Conservation (phyloP, 2,888 invertebrate genomes). For the Protophormia terraenovae region DNA sequence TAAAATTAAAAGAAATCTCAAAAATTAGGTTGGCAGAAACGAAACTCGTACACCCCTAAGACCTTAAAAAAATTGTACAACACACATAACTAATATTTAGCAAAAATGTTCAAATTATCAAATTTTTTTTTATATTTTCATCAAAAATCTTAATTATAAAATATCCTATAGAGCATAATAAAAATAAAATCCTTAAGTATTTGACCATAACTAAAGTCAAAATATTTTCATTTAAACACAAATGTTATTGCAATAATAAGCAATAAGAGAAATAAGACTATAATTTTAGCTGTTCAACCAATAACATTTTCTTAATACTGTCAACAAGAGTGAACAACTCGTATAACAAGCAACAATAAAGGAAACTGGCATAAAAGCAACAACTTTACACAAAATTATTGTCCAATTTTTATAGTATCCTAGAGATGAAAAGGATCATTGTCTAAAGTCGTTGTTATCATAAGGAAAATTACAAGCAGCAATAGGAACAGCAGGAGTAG, state of each 20-base stretch:
- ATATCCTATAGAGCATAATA: not conserved
- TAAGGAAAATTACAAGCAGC: not conserved
- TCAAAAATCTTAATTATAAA: conserved; percentile 13
- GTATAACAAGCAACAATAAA: conserved; percentile 5
- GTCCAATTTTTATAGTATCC: conserved; percentile 10
- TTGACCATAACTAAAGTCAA: conserved; percentile 6
- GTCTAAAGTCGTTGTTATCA: conserved; percentile 13
- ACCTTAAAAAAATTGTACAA: too few species aligned
- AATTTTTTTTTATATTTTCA: not conserved
- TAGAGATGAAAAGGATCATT: conserved; percentile 6
- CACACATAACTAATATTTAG: not conserved
- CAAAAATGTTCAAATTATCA: not conserved
- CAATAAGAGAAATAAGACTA: not conserved
- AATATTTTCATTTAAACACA: conserved; percentile 34
- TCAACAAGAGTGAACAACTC: conserved; percentile 24
- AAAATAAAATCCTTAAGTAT: conserved; percentile 7
- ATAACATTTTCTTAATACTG: conserved; percentile 12
- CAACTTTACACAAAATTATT: conserved; percentile 12
- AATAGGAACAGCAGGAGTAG: not conserved
- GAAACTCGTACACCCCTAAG: too few species aligned
- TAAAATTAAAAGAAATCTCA: too few species aligned
- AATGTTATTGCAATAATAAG: conserved; percentile 25
- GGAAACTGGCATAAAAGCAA: conserved; percentile 24
- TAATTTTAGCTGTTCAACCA: conserved; percentile 1
- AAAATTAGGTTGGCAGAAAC: too few species aligned